These are phyloP conservation scores for Opisthograptis luteolata DNA, from an alignment of 2,888 invertebrate species.

Conservation along the genomic window DNA sequence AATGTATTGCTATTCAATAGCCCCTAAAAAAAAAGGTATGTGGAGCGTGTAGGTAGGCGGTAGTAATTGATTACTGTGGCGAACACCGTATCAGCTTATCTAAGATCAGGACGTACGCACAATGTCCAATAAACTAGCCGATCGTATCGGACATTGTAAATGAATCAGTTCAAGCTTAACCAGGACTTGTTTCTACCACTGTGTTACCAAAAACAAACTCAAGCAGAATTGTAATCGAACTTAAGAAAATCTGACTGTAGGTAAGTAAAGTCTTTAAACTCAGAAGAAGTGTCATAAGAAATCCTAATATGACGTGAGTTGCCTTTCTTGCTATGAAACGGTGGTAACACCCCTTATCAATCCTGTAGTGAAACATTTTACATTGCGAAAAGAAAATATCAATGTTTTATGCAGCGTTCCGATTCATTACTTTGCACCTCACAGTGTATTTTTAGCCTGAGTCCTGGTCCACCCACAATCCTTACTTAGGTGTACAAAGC, in stretches of 20 bases:
- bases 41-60: constrained; percentile 53
- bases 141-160: constrained; percentile 76
- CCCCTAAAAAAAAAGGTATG: constrained; percentile 30
- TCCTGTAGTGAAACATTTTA: constrained; percentile 16
- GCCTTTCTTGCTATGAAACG: not conserved
- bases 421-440: constrained; percentile 24
- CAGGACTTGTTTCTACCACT: constrained; percentile 14
- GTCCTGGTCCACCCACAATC: constrained; percentile 7
- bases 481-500: constrained; percentile 18
- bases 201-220: not conserved
- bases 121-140: constrained; percentile 81
- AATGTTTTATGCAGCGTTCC: constrained; percentile 13
- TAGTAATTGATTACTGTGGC: constrained; percentile 73
- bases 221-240: not conserved
- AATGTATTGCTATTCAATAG: constrained; percentile 65
- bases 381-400: constrained; percentile 16
- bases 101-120: constrained; percentile 69
- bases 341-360: constrained; percentile 4
- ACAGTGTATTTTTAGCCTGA: constrained; percentile 21
- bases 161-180: constrained; percentile 67
- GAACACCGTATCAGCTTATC: constrained; percentile 73
- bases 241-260: too few relatives aligned
- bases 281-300: not conserved
- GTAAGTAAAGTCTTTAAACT: not conserved
- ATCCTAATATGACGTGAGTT: not conserved